Evolutionary conservation across 1,140 invertebrate species (phyloP), one percentile per base, ranked within the genome.

Genomic region (Diploscapter pachys): DNA sequence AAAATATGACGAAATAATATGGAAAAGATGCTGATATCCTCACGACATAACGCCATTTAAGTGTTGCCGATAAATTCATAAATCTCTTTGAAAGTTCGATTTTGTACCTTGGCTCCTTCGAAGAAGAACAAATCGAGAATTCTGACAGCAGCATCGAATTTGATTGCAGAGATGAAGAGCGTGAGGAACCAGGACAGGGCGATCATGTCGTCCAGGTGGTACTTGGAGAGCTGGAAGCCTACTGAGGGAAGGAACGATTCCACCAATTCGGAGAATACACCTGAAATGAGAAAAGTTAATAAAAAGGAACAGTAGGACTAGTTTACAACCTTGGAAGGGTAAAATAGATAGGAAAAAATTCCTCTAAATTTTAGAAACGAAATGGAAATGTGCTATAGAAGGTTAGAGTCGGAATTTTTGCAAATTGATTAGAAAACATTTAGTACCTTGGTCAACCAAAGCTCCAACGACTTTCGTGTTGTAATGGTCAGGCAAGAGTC

Each of bases 41-140:
- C 31, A 31, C 31, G 31, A 31, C 31, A 31, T 31, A 31, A 31
- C 31, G 31, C 31, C 31, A 31, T 31, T 31, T 31, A 31, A 0
- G 31, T 31, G 31, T 31, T 31, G 31, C 31, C 31, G 31, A 31
- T 31, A 31, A 31, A 1, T 31, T 31, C 31, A 31, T 31, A 31
- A 31, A 31, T 31, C 31, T 31, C 31, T 31, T 31, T 31, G 31
- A 31, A 31, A 31, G 31, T 31, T 31, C 31, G 31, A 31, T 31
- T 31, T 31, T 54, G 50, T 70, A 96, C 93, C 89, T 95, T 96
- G 48, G 95, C 93, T 76, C 96, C 96, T 87, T 98, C 95, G 87
- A 94, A 97, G 85, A 99, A 98, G 87, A 99, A 99, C 83, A 94
- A 96, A 85, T 99, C 96, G 86, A 98, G 91, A 62, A 99, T 93